Conservation (phyloP, 2,888 invertebrate genomes). For the Enchytraeus crypticus region DNA sequence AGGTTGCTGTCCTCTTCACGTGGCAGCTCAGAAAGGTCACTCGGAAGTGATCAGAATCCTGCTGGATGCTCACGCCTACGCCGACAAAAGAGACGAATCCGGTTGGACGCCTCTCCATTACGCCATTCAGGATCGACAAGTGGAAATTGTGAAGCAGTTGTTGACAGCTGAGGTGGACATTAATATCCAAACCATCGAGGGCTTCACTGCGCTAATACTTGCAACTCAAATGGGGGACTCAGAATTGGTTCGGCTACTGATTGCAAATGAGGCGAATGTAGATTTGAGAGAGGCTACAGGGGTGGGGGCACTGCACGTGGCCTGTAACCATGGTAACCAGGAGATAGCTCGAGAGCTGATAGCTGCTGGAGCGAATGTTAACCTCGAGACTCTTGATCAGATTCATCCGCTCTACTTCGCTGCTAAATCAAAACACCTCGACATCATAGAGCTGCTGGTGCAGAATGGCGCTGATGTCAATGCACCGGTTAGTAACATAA, state of each 20-base stretch:
- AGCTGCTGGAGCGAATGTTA: conserved; percentile 21
- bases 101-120: conserved; percentile 28
- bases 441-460: conserved; percentile 22
- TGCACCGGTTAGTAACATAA: neutral
- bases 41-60: conserved; percentile 15
- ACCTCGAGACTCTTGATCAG: conserved; percentile 23
- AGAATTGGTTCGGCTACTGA: conserved; percentile 16
- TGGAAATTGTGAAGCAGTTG: conserved; percentile 10
- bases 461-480: conserved; percentile 22
- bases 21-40: conserved; percentile 20
- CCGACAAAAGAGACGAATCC: conserved; percentile 19
- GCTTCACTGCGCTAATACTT: conserved; percentile 23
- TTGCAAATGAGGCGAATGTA: conserved; percentile 12
- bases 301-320: conserved; percentile 28
- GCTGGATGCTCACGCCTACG: conserved; percentile 10
- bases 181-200: conserved; percentile 24
- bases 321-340: conserved; percentile 24
- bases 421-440: conserved; percentile 21
- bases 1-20: conserved; percentile 25
- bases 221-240: conserved; percentile 20
- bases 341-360: conserved; percentile 21
- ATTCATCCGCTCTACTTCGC: conserved; percentile 28
- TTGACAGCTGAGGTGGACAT: conserved; percentile 24
- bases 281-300: conserved; percentile 23
- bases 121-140: conserved; percentile 20